A percentile compares a stretch with the other conserved stretches of the same genome.
These are phyloP conservation scores for Drosophila pegasa DNA, from an alignment of 2,888 invertebrate species.

Conservation along the genomic window DNA sequence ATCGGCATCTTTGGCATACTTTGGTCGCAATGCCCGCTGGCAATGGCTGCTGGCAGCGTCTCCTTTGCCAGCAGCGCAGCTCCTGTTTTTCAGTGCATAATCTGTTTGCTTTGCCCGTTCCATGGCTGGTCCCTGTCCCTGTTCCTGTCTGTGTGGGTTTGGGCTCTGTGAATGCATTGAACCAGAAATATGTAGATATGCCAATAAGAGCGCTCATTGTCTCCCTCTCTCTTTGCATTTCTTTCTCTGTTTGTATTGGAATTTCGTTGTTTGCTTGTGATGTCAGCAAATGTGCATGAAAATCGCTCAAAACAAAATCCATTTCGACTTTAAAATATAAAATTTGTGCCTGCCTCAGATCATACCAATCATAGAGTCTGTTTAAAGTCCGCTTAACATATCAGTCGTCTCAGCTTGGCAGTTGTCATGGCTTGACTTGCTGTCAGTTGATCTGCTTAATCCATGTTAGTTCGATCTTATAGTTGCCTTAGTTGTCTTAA, in stretches of 20 bases:
- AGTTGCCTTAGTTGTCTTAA: too few relatives aligned
- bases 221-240: slow-evolving; percentile 1
- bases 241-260: slow-evolving; percentile 28
- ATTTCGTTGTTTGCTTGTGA: slow-evolving; percentile 17
- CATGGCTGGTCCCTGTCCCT: slow-evolving; percentile 17
- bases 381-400: background rate
- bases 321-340: background rate
- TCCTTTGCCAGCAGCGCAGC: slow-evolving; percentile 23
- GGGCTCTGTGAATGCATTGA: slow-evolving; percentile 66
- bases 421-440: slow-evolving; percentile 12
- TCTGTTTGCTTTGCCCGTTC: slow-evolving; percentile 26
- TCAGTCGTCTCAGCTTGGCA: background rate
- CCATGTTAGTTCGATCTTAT: too few relatives aligned
- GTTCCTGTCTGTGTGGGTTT: slow-evolving; percentile 17
- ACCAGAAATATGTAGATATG: slow-evolving; percentile 78
- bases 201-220: slow-evolving; percentile 46
- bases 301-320: slow-evolving; percentile 3
- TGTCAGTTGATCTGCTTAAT: background rate
- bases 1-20: slow-evolving; percentile 72
- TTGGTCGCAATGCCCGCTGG: slow-evolving; percentile 34
- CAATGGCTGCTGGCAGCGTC: slow-evolving; percentile 22
- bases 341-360: background rate
- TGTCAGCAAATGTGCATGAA: slow-evolving; percentile 7
- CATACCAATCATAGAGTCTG: background rate
- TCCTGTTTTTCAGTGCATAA: slow-evolving; percentile 32